phyloP scores from a whole-genome alignment of 1,140 invertebrate genomes.

The Harpegnathos saltator region DNA sequence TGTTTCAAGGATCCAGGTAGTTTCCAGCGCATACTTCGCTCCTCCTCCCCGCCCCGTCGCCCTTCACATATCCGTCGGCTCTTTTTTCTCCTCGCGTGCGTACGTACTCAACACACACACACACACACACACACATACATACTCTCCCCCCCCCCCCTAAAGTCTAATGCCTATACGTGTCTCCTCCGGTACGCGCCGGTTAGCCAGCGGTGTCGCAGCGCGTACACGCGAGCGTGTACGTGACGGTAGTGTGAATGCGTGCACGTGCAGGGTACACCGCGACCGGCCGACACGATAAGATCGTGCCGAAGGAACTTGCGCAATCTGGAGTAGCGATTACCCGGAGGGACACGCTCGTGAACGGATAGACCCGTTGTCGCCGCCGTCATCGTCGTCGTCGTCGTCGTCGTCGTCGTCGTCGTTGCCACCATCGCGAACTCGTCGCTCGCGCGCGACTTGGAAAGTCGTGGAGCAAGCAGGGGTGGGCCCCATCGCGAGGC shows the following conservation, averaged over 20 bases:
- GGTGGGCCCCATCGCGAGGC: too few relatives aligned
- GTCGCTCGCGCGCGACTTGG: slow-evolving; percentile 4
- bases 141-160: slow-evolving; percentile 1
- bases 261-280: slow-evolving; percentile 48
- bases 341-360: slow-evolving; percentile 58
- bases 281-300: slow-evolving; percentile 65
- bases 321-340: slow-evolving; percentile 74
- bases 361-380: slow-evolving; percentile 66
- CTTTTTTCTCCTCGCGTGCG: neutral
- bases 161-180: slow-evolving; percentile 15
- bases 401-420: slow-evolving; percentile 61
- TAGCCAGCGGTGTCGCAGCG: neutral
- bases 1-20: slow-evolving; percentile 81
- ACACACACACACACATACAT: neutral
- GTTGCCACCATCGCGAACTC: slow-evolving; percentile 16
- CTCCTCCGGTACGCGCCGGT: neutral
- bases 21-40: slow-evolving; percentile 65
- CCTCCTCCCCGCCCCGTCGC: neutral
- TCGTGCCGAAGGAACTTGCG: slow-evolving; percentile 70
- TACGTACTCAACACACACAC: slow-evolving; percentile 12
- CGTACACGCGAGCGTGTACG: neutral
- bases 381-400: slow-evolving; percentile 58
- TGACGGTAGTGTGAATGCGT: slow-evolving; percentile 23
- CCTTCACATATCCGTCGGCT: slow-evolving; percentile 15
- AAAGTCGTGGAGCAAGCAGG: neutral